A percentile compares a stretch with the other conserved stretches of the same genome.
These are phyloP conservation scores for Okamejei kenojei DNA, from an alignment of 2,797 vertebrate genomes.

Conservation along the genomic window DNA sequence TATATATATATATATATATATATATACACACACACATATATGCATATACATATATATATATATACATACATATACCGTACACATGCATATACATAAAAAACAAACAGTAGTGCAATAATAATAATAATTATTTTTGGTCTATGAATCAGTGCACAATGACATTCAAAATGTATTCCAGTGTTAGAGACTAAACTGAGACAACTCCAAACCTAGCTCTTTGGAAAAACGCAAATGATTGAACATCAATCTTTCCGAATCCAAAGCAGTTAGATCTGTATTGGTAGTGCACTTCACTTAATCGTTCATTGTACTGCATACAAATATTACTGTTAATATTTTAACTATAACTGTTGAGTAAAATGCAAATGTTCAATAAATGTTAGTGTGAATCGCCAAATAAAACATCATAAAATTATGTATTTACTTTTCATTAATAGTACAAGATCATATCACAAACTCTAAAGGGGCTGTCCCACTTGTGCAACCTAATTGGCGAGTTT, in stretches of 20 bases:
- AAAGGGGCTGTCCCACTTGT: no score
- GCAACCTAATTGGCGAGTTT: no score
- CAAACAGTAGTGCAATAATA: no score
- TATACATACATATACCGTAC: no score
- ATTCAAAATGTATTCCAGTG: neutral
- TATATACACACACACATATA: no score
- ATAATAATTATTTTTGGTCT: neutral
- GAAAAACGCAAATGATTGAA: neutral
- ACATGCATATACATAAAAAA: no score
- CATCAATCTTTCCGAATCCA: neutral
- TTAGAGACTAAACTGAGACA: neutral
- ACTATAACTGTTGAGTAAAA: neutral
- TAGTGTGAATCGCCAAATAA: neutral
- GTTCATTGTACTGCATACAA: neutral
- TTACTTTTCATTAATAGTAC: neutral
- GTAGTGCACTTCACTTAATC: neutral
- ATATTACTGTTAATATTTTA: neutral
- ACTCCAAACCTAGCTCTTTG: neutral
- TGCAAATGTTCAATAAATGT: neutral
- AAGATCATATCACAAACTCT: neutral
- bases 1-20: no score
- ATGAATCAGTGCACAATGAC: neutral
- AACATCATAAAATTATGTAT: neutral
- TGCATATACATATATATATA: no score
- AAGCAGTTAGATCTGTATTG: neutral